Evolutionary conservation across 1,140 invertebrate genomes (phyloP).

Genomic region (Polyergus mexicanus): DNA sequence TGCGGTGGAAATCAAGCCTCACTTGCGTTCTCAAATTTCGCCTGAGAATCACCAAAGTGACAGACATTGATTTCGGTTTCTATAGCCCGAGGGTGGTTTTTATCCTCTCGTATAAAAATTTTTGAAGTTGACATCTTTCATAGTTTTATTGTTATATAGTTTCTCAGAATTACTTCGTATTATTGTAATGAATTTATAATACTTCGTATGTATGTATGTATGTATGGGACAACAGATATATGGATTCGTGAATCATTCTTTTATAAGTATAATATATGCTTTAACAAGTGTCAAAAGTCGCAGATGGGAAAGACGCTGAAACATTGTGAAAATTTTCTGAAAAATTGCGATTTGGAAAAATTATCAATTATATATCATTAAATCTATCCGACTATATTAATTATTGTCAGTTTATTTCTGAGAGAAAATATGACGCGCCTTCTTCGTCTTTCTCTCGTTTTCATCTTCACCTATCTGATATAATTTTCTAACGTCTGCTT

Average conservation of each 20-base stretch:
- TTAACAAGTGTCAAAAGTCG: background rate
- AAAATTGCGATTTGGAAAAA: background rate
- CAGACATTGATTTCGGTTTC: slow-evolving; percentile 49
- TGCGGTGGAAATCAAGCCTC: slow-evolving; percentile 7
- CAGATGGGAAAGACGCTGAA: background rate
- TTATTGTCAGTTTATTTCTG: background rate
- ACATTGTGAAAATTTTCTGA: background rate
- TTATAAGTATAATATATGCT: slow-evolving; percentile 1
- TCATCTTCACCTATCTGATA: slow-evolving; percentile 34
- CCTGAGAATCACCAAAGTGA: slow-evolving; percentile 1
- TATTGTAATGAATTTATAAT: background rate
- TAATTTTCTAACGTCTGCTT: slow-evolving; percentile 45
- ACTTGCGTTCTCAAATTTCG: slow-evolving; percentile 35
- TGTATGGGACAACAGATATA: background rate
- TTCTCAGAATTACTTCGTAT: background rate
- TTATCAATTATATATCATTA: no score
- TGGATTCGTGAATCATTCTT: background rate
- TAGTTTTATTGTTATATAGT: background rate
- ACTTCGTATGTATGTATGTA: background rate
- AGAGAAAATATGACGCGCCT: background rate
- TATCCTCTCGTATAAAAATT: background rate
- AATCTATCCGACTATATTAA: no score
- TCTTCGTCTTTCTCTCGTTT: background rate
- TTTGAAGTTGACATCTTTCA: slow-evolving; percentile 14
- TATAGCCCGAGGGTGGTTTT: background rate